Evolutionary conservation across 2,888 invertebrate genomes (phyloP).

Genomic region (Agriopis aurantiaria): DNA sequence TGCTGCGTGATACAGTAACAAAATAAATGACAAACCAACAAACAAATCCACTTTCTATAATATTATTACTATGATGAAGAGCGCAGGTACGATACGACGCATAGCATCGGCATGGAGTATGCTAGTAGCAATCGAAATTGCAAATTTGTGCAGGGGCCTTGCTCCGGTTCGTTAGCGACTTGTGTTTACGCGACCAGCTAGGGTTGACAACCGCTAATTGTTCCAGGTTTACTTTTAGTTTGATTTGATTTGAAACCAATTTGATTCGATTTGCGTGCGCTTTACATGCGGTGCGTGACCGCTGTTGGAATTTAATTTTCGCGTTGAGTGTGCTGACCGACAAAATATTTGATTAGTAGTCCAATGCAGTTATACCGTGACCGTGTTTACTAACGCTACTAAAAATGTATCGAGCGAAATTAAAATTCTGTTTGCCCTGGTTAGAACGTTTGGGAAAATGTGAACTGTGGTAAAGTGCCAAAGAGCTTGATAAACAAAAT

Average conservation of each 20-base stretch:
- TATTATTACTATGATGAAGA: not conserved
- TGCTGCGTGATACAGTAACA: too few species aligned
- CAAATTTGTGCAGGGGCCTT: slow-evolving; percentile 85
- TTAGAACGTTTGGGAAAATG: not conserved
- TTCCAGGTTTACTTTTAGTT: slow-evolving; percentile 71
- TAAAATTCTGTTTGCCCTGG: not conserved
- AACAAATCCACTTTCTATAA: too few species aligned
- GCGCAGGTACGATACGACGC: slow-evolving; percentile 40
- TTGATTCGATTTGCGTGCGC: slow-evolving; percentile 44
- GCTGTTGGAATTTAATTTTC: slow-evolving; percentile 24
- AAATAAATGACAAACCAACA: too few species aligned
- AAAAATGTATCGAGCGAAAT: slow-evolving; percentile 19
- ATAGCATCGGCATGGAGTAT: slow-evolving; percentile 56
- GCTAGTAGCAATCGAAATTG: slow-evolving; percentile 84
- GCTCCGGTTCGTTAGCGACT: slow-evolving; percentile 84
- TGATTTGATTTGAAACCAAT: slow-evolving; percentile 53
- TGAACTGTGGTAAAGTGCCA: not conserved
- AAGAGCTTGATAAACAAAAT: not conserved
- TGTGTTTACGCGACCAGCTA: slow-evolving; percentile 83
- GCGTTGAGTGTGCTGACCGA: slow-evolving; percentile 24
- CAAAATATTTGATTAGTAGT: slow-evolving; percentile 37
- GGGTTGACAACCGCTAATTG: slow-evolving; percentile 81
- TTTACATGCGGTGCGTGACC: slow-evolving; percentile 38
- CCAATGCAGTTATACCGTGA: slow-evolving; percentile 28
- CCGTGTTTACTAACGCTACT: slow-evolving; percentile 17